These are phyloP conservation scores for Drosophila cardini DNA, from an alignment of 1,140 invertebrate genomes.

Conservation along the genomic window DNA sequence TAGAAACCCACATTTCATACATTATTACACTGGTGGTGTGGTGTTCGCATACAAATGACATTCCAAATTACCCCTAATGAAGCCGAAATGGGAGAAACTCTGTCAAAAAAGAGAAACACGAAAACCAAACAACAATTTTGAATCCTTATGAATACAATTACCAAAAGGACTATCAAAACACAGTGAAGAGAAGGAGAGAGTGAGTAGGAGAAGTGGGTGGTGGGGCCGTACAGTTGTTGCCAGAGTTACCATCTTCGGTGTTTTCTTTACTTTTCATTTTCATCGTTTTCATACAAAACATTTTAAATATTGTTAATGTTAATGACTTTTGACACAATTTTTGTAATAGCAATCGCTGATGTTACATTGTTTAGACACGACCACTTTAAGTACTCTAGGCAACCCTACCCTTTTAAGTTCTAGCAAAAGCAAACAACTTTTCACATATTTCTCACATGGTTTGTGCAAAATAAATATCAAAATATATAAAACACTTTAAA, in stretches of 20 bases:
- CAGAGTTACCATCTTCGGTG: conserved; percentile 14
- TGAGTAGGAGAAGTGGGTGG: background rate
- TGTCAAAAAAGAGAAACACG: background rate
- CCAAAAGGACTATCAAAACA: background rate
- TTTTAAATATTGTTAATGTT: conserved; percentile 57
- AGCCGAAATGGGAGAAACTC: conserved; percentile 39
- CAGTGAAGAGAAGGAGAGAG: background rate
- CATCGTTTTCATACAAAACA: background rate
- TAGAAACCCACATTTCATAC: background rate
- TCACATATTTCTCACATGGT: conserved; percentile 25
- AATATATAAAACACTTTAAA: conserved; percentile 19
- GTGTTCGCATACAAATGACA: conserved; percentile 51
- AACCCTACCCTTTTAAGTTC: background rate
- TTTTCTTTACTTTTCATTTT: conserved; percentile 1
- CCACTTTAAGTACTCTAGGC: background rate
- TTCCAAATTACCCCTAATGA: conserved; percentile 65
- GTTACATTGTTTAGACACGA: conserved; percentile 50
- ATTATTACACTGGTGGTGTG: conserved; percentile 23
- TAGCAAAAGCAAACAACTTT: background rate
- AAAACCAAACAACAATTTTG: conserved; percentile 5
- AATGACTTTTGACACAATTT: conserved; percentile 61
- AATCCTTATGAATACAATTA: conserved; percentile 52
- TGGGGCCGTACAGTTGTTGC: background rate
- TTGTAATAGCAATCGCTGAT: conserved; percentile 55
- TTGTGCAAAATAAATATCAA: background rate